These are phyloP conservation scores for Heliconius erato DNA, from an alignment of 2,888 invertebrate species.

Conservation along the genomic window DNA sequence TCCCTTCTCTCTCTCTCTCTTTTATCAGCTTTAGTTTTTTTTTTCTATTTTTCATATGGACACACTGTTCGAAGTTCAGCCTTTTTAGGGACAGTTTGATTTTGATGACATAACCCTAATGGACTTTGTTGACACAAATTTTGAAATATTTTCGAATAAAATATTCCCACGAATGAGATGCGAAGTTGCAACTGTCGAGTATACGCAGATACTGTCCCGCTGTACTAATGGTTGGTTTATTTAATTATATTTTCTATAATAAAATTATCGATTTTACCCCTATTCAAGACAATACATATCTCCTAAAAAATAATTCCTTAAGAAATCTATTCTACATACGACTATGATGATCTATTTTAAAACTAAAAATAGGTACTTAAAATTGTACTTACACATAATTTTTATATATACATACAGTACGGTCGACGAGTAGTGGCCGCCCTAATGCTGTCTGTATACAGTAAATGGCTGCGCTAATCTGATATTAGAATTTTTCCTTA, in stretches of 20 bases:
- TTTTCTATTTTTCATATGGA: not conserved
- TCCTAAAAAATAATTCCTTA: not conserved
- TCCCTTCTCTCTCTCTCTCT: not conserved
- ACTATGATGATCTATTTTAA: not conserved
- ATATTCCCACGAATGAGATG: not conserved
- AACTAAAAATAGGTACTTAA: not conserved
- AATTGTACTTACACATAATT: constrained; percentile 1
- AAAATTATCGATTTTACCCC: constrained; percentile 7
- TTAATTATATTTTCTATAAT: not conserved
- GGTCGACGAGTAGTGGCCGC: not conserved
- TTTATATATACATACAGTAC: not conserved
- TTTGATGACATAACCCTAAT: not conserved
- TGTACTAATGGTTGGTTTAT: not conserved
- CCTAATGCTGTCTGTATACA: not conserved
- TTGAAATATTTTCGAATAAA: not conserved
- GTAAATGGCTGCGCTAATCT: no score
- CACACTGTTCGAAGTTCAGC: no score
- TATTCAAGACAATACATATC: constrained; percentile 29
- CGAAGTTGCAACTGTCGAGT: not conserved
- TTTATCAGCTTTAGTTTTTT: not conserved
- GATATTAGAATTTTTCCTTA: no score
- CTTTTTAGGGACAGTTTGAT: no score
- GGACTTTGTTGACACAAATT: not conserved
- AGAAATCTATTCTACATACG: not conserved
- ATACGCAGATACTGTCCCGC: not conserved